phyloP scores from a whole-genome alignment of 2,113 vertebrate genomes.

The Proterorhinus semilunaris region DNA sequence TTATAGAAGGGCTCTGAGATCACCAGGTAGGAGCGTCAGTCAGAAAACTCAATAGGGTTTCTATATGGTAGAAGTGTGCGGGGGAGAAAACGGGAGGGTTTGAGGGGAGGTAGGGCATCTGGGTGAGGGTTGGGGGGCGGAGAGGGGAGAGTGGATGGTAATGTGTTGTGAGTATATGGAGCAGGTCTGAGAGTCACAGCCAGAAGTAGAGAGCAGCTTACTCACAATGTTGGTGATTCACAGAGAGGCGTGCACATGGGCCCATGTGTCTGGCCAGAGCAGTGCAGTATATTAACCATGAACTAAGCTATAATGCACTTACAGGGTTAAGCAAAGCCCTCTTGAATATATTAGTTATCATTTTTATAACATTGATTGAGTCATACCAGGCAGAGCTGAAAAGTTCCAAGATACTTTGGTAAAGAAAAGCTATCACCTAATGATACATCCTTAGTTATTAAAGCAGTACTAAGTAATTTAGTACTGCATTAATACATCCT shows the following conservation, averaged over 20 bases:
- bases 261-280: constrained; percentile 26
- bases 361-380: neutral
- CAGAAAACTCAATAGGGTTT: constrained; percentile 18
- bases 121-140: constrained; percentile 20
- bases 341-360: neutral
- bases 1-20: constrained; percentile 50
- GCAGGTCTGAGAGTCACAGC: constrained; percentile 56
- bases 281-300: neutral
- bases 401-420: neutral
- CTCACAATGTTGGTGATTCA: constrained; percentile 71
- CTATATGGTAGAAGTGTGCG: neutral
- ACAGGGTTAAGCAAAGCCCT: neutral
- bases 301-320: no score
- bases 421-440: no score
- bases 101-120: constrained; percentile 5
- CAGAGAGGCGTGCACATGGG: constrained; percentile 3
- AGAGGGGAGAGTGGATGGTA: constrained; percentile 38
- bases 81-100: constrained; percentile 1
- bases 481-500: no score
- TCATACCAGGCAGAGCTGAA: neutral
- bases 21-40: constrained; percentile 49
- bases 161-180: constrained; percentile 57
- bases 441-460: no score
- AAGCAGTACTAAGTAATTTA: no score
- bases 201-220: constrained; percentile 62